Conservation (phyloP, 1,140 invertebrate genomes). For the Aleiodes sp. region DNA sequence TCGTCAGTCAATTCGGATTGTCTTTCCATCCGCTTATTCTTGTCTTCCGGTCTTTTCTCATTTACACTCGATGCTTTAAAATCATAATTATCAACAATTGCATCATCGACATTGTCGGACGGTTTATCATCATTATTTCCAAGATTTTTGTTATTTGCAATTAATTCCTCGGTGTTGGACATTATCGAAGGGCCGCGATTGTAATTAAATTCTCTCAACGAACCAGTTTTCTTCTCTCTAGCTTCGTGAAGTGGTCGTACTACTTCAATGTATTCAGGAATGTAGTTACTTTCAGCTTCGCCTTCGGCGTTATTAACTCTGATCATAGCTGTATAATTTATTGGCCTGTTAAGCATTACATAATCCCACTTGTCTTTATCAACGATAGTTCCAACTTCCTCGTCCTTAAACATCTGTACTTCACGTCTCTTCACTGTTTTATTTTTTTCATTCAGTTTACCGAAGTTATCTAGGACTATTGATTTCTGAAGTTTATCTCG, state of each 20-base stretch:
- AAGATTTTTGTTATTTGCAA: background rate
- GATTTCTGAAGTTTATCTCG: slow-evolving; percentile 37
- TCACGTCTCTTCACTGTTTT: slow-evolving; percentile 40
- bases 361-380: slow-evolving; percentile 31
- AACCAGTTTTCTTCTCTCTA: slow-evolving; percentile 24
- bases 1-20: background rate
- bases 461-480: slow-evolving; percentile 28
- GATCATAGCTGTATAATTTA: slow-evolving; percentile 11
- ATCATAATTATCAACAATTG: background rate
- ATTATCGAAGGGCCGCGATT: too few species aligned
- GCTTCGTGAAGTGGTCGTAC: slow-evolving; percentile 15
- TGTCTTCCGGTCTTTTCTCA: background rate
- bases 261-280: slow-evolving; percentile 30
- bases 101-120: background rate
- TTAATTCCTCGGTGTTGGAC: slow-evolving; percentile 27
- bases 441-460: slow-evolving; percentile 20
- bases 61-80: too few species aligned
- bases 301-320: background rate
- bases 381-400: slow-evolving; percentile 26
- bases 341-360: slow-evolving; percentile 27
- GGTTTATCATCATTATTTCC: background rate
- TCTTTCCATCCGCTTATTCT: background rate
- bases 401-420: slow-evolving; percentile 29
- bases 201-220: too few species aligned
- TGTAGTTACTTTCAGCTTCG: slow-evolving; percentile 9